Base-by-base conservation (phyloP, 2,888 invertebrate genomes). In the Synergus japonicus region DNA sequence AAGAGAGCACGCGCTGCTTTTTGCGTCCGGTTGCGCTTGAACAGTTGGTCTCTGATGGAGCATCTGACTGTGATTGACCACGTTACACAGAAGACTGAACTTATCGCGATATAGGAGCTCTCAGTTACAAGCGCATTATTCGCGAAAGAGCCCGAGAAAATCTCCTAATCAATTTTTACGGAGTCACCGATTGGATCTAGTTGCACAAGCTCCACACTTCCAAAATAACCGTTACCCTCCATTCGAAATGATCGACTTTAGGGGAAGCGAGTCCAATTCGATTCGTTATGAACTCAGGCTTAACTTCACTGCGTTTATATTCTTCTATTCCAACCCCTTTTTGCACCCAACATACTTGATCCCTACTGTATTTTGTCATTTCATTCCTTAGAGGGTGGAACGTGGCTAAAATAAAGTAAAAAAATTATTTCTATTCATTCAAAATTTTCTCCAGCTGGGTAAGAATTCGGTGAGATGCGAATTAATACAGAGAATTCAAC, bases 1-100 rank as follows among this genome's bases (percentile, higher is more conserved):
- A 73, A 73, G 73, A 73, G 29, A 49, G 54, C 49, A 73, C 73
- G 54, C 73, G 73, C 49, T 73, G 54, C 29, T 49, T 73, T 37
- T 73, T 73, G 54, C 73, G 49, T 73, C 49, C 15, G 37, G 49
- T 37, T 73, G 73, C 80, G 80, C 81, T 77, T 77, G 83, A 89
- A 90, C 88, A 88, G 87, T 90, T 87, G 87, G 86, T 80, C 86
- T 83, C 87, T 89, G 87, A 88, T 86, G 87, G 85, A 86, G 86
- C 88, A 88, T 88, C 87, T 88, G 87, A 87, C 87, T 88, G 87
- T 88, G 88, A 91, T 89, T 87, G 87, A 86, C 86, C 88, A 83
- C 86, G 86, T 87, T 87, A 88, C 82, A 87, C 87, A 85, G 84
- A 82, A 88, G 86, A 84, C 82, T 83, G 86, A 79, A 81, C 83